Conservation (phyloP, 2,113 vertebrate genomes). For the Asarcornis scutulata region DNA sequence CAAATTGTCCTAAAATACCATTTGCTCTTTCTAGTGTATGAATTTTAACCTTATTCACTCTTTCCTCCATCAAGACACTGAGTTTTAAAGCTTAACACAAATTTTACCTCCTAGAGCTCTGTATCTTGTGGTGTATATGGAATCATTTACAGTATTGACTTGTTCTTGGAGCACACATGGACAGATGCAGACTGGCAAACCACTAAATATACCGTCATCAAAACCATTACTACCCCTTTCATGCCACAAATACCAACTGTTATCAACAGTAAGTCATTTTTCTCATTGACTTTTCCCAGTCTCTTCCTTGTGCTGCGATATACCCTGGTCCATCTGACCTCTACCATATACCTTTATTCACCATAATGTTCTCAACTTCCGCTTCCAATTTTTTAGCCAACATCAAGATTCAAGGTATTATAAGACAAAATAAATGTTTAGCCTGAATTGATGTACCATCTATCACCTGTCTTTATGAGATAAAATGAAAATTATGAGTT, state of each 20-base stretch:
- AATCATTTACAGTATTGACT: constrained; percentile 49
- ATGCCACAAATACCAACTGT: constrained; percentile 53
- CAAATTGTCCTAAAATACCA: neutral
- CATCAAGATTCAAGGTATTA: neutral
- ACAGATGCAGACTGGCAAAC: constrained; percentile 54
- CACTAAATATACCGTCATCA: constrained; percentile 61
- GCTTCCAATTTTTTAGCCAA: neutral
- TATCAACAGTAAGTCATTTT: constrained; percentile 58
- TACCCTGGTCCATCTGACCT: neutral
- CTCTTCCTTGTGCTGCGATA: neutral
- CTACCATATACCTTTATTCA: neutral
- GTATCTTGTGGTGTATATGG: constrained; percentile 51
- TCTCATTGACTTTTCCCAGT: neutral
- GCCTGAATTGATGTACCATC: neutral
- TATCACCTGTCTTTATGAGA: neutral
- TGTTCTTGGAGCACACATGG: constrained; percentile 69
- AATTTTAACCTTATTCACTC: neutral
- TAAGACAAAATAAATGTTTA: neutral
- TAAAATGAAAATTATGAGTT: neutral
- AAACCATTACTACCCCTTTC: constrained; percentile 65
- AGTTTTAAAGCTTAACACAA: neutral
- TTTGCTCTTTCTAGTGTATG: neutral
- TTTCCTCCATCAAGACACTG: neutral
- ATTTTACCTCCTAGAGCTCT: constrained; percentile 60
- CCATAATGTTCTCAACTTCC: neutral